A percentile compares a stretch with the other conserved stretches of the same genome.
Evolutionary conservation across 2,888 invertebrate genomes (phyloP).

Genomic region (Pasiphila rectangulata): DNA sequence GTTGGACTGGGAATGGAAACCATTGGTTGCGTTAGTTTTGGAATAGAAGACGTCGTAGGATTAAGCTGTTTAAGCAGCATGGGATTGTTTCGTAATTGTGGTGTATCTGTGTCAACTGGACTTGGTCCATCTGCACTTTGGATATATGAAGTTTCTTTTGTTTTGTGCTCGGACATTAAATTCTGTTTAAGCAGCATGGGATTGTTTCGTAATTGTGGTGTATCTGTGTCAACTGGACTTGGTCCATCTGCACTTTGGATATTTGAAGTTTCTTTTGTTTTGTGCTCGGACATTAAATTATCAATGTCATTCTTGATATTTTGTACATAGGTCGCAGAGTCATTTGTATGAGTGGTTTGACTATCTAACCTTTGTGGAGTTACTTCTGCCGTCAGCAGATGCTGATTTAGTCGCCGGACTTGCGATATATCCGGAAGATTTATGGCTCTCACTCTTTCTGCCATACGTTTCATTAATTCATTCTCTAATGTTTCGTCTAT

Average conservation of each 20-base stretch:
- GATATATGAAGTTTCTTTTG: not conserved
- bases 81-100: not conserved
- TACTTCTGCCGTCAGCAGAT: conserved; percentile 61
- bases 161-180: conserved; percentile 8
- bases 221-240: no score
- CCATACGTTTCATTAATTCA: conserved; percentile 26
- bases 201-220: no score
- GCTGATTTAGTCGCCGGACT: conserved; percentile 58
- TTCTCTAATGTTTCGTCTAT: conserved; percentile 27
- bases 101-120: not conserved
- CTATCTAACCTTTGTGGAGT: conserved; percentile 48
- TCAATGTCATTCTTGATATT: conserved; percentile 14
- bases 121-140: not conserved
- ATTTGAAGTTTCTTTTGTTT: not conserved
- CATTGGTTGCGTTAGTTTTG: not conserved
- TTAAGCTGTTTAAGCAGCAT: not conserved
- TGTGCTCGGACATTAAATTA: conserved; percentile 10
- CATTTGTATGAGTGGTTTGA: not conserved
- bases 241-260: not conserved
- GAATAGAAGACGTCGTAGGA: not conserved
- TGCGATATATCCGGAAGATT: conserved; percentile 57
- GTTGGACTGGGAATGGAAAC: not conserved
- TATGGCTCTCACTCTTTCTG: conserved; percentile 55
- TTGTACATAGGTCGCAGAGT: conserved; percentile 1
- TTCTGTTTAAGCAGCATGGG: no score